Evolutionary conservation across 2,113 vertebrate species (phyloP), one percentile per base, ranked within the genome.

Genomic region (Phoxinus phoxinus): DNA sequence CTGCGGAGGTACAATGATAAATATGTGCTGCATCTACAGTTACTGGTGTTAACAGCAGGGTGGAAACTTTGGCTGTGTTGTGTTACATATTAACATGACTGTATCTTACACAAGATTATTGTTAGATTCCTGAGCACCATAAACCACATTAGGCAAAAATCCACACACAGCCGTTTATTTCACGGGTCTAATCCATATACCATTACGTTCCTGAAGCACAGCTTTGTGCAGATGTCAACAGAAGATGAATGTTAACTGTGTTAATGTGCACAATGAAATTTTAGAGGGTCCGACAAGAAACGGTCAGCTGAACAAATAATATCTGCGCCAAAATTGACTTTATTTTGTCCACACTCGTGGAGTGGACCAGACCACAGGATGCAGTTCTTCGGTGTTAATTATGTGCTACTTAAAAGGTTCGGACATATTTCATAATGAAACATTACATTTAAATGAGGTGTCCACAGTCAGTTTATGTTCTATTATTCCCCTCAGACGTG

Each of bases 201-300:
- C 94, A 95, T 96, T 95, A 94, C 89, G 93, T 95, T 95, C 95
- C 94, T 95, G 95, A 94, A 94, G 23, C 71, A 21, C 95, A 96
- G 95, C 95, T 95, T 95, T 96, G 95, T 94, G 93, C 93, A 95
- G 95, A 97, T 96, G 95, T 96, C 96, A 96, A 93, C 92, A 90
- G 93, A 96, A 96, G 96, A 96, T 95, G 95, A 96, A 96, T 96
- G 95, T 95, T 94, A 41, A 25, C 32, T 92, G 92, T 90, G 92
- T 93, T 90, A 91, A 92, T 93, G 94, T 94, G 94, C 94, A 93
- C 92, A 94, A 94, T 95, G 94, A 95, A 96, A 96, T 9, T 95
- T 95, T 90, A 93, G 96, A 96, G 95, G 94, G 93, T 91, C 79
- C 35, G 88, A 87, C 87, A 32, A 32, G 11, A 91, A 90, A 94